Conservation (phyloP, 2,113 vertebrate species). For the Tachuris rubrigastra region DNA sequence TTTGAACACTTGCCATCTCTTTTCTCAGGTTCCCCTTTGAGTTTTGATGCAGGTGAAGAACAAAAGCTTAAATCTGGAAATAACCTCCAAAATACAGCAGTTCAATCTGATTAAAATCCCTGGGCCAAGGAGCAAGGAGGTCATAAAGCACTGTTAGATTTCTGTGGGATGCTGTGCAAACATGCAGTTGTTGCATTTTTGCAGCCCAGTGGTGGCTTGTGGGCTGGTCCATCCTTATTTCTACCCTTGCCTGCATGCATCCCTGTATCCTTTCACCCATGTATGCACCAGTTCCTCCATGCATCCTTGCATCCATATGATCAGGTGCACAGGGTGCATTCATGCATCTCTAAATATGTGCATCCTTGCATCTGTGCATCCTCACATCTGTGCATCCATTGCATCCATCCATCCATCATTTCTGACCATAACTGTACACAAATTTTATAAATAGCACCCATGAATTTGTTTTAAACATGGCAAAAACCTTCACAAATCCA, state of each 20-base stretch:
- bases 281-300: rapidly evolving
- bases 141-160: slow-evolving; percentile 35
- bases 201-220: background rate
- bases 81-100: background rate
- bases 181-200: slow-evolving; percentile 32
- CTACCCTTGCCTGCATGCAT: background rate
- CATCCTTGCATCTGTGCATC: background rate
- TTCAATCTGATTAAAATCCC: slow-evolving; percentile 54
- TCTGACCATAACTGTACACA: background rate
- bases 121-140: slow-evolving; percentile 47
- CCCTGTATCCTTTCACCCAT: too few species aligned
- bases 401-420: background rate
- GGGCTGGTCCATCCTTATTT: background rate
- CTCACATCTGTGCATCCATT: rapidly evolving
- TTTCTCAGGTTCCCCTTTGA: background rate
- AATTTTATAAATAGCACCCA: background rate
- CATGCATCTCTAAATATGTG: background rate
- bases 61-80: slow-evolving; percentile 42
- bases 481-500: background rate
- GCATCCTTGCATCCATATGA: background rate
- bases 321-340: too few species aligned
- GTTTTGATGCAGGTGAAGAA: slow-evolving; percentile 15
- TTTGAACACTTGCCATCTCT: background rate
- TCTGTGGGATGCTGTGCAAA: slow-evolving; percentile 51
- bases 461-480: rapidly evolving